Percentiles rank a stretch among this genome's conserved stretches.
Conservation (phyloP, 2,888 invertebrate genomes). For the Lithophane socia region DNA sequence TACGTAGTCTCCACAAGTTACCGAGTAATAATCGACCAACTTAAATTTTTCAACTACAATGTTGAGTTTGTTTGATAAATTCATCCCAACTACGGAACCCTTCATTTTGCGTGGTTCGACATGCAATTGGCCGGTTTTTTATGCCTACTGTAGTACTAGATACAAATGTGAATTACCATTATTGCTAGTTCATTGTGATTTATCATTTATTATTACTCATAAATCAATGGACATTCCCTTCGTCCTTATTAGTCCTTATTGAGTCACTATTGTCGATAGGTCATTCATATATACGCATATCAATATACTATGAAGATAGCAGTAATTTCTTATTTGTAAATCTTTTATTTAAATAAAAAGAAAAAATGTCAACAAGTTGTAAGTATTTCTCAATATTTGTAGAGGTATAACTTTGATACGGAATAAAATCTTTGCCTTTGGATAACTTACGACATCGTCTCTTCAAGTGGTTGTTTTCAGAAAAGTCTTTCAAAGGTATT, state of each 20-base stretch:
- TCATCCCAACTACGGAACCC: too few species aligned
- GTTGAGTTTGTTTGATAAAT: too few species aligned
- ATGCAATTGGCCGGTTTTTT: neutral
- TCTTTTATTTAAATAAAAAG: constrained; percentile 32
- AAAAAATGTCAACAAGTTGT: constrained; percentile 4
- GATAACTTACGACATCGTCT: neutral
- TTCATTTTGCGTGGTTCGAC: too few species aligned
- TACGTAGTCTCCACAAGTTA: too few species aligned
- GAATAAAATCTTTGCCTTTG: constrained; percentile 10
- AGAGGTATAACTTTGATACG: neutral
- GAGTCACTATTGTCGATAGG: constrained; percentile 31
- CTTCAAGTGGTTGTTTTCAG: neutral
- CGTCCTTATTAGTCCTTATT: constrained; percentile 37
- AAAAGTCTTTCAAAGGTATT: neutral
- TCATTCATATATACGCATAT: neutral
- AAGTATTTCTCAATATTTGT: constrained; percentile 17
- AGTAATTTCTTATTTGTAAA: constrained; percentile 19
- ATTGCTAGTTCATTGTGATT: constrained; percentile 25
- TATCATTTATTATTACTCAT: constrained; percentile 45
- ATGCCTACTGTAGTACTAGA: constrained; percentile 13
- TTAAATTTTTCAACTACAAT: too few species aligned
- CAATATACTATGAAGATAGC: constrained; percentile 11
- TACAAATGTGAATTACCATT: constrained; percentile 31
- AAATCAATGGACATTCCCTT: constrained; percentile 47
- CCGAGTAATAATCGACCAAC: too few species aligned